Evolutionary conservation across 2,113 vertebrate genomes (phyloP).

Genomic region (Pseudopodoces humilis): DNA sequence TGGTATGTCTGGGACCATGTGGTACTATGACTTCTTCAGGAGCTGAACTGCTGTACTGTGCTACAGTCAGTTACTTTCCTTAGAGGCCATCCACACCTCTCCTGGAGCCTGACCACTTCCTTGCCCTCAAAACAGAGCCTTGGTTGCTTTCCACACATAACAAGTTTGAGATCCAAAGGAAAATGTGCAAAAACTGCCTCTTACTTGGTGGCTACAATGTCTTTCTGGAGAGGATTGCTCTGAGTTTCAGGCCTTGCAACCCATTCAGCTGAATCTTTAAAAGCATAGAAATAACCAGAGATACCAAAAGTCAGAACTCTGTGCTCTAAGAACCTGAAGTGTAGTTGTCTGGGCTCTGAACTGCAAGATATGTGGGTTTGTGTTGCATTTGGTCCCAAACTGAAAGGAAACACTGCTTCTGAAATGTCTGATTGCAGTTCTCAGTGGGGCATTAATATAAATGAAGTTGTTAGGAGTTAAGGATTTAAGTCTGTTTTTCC

Average conservation of each 20-base stretch:
- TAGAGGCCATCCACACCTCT: not conserved
- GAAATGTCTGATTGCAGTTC: not conserved
- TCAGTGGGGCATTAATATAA: not conserved
- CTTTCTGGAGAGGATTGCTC: not conserved
- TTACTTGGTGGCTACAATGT: not conserved
- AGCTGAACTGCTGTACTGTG: not conserved
- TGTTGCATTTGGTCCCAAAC: not conserved
- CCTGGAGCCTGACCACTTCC: not conserved
- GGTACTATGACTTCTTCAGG: not conserved
- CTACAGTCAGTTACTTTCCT: not conserved
- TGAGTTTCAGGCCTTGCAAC: not conserved
- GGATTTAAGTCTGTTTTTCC: not conserved
- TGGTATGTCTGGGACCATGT: not conserved
- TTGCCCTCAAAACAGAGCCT: not conserved
- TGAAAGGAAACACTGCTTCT: not conserved
- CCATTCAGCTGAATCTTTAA: not conserved
- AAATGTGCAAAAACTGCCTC: not conserved
- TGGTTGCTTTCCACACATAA: not conserved
- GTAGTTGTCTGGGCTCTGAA: not conserved
- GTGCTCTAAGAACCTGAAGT: fast-evolving
- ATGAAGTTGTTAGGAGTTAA: not conserved
- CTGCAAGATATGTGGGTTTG: fast-evolving
- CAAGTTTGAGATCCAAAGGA: not conserved
- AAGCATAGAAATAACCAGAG: not conserved
- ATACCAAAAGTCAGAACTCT: not conserved